Percentiles rank a stretch among this genome's conserved stretches.
Evolutionary conservation across 2,113 vertebrate genomes (phyloP).

Genomic region (Oreochromis tanganicae): DNA sequence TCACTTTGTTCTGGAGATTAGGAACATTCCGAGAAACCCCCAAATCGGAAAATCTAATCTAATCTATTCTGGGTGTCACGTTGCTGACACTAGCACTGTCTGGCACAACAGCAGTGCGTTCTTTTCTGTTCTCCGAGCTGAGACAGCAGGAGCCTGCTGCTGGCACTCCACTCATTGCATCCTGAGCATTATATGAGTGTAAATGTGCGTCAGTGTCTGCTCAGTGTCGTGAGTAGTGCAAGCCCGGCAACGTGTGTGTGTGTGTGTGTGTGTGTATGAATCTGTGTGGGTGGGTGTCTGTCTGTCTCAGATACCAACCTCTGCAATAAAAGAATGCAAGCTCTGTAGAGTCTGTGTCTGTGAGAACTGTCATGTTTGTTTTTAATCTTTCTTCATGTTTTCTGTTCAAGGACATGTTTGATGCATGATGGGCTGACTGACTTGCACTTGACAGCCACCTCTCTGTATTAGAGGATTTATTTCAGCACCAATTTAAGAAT

Average conservation of each 20-base stretch:
- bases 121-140: neutral
- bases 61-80: neutral
- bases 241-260: neutral
- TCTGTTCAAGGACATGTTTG: neutral
- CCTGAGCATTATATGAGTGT: neutral
- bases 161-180: neutral
- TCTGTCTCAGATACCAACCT: neutral
- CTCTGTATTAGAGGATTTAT: neutral
- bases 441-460: neutral
- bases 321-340: neutral
- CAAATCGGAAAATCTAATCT: neutral
- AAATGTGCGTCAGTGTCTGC: neutral
- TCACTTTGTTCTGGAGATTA: neutral
- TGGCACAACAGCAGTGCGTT: neutral
- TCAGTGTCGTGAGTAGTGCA: neutral
- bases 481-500: neutral
- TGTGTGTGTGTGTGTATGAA: neutral
- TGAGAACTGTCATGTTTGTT: neutral
- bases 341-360: neutral
- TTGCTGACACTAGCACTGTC: slow-evolving; percentile 5
- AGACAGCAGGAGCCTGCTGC: slow-evolving; percentile 1
- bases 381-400: neutral
- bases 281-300: neutral
- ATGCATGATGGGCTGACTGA: neutral
- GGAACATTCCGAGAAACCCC: neutral